Conservation (phyloP, 2,888 invertebrate species). For the Anaspis maculata region DNA sequence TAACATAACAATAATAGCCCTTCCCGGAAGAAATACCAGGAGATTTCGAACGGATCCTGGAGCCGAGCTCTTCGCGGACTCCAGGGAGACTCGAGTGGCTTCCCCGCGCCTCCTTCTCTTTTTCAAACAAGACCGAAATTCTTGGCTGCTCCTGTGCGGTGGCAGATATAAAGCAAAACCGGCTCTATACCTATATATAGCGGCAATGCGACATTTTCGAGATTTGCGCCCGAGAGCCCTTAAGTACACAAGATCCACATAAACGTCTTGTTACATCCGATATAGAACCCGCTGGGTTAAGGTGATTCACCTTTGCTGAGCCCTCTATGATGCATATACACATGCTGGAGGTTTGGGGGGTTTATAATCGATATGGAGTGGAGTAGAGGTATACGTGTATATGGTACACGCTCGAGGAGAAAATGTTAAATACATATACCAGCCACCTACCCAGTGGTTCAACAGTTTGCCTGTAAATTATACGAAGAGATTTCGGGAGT, state of each 20-base stretch:
- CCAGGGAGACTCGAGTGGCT: constrained; percentile 20
- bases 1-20: constrained; percentile 14
- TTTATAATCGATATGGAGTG: too few relatives aligned
- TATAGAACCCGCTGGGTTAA: constrained; percentile 19
- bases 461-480: too few relatives aligned
- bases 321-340: too few relatives aligned
- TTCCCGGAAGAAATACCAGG: constrained; percentile 14
- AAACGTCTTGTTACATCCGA: constrained; percentile 31
- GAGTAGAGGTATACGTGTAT: too few relatives aligned
- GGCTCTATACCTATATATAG: constrained; percentile 24
- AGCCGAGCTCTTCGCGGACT: constrained; percentile 17
- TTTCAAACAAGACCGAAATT: constrained; percentile 24
- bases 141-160: too few relatives aligned
- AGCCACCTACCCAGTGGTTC: too few relatives aligned
- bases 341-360: too few relatives aligned
- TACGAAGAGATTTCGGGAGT: too few relatives aligned
- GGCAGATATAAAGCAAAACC: too few relatives aligned
- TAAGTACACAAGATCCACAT: constrained; percentile 37
- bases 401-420: too few relatives aligned
- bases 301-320: constrained; percentile 19
- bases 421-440: too few relatives aligned
- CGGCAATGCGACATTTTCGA: constrained; percentile 36
- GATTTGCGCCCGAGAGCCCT: constrained; percentile 36
- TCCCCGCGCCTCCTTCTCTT: too few relatives aligned
- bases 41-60: constrained; percentile 15